Percentiles rank a stretch among this genome's conserved stretches.
phyloP scores from a whole-genome alignment of 2,888 invertebrate species.

The Yponomeuta sedellus region DNA sequence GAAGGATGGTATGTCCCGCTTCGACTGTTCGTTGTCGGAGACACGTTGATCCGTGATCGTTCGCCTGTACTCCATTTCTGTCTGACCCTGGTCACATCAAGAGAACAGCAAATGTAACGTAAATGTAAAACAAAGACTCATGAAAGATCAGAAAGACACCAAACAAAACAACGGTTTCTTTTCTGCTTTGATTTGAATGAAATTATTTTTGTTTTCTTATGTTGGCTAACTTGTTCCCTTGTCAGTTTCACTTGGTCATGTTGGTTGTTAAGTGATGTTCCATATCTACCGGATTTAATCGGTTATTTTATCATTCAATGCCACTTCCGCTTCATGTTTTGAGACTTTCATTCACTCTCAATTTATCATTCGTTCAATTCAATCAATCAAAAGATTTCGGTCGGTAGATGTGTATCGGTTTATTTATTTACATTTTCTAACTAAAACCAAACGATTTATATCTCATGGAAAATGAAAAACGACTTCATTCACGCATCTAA shows the following conservation, averaged over 20 bases:
- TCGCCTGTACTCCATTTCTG: constrained; percentile 15
- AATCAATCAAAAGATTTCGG: background rate
- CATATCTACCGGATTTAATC: background rate
- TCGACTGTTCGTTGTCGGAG: constrained; percentile 45
- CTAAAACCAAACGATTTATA: background rate
- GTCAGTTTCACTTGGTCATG: background rate
- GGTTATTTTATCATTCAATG: constrained; percentile 4
- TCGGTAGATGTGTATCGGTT: background rate
- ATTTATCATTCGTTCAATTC: constrained; percentile 11
- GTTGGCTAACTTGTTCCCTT: constrained; percentile 2
- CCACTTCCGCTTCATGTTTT: background rate
- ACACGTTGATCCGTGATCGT: constrained; percentile 42
- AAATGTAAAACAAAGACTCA: background rate
- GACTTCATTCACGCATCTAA: background rate
- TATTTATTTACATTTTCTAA: constrained; percentile 12
- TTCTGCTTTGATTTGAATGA: constrained; percentile 30
- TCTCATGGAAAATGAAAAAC: background rate
- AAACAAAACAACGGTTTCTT: constrained; percentile 27
- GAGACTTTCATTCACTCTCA: background rate
- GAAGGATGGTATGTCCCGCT: constrained; percentile 63
- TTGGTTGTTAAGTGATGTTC: background rate
- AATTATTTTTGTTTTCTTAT: constrained; percentile 5
- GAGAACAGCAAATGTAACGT: too few relatives aligned
- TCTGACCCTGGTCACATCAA: background rate
- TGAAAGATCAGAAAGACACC: constrained; percentile 17